Base-by-base conservation (phyloP, 2,113 vertebrate species). In the Mesembrinibis cayennensis region DNA sequence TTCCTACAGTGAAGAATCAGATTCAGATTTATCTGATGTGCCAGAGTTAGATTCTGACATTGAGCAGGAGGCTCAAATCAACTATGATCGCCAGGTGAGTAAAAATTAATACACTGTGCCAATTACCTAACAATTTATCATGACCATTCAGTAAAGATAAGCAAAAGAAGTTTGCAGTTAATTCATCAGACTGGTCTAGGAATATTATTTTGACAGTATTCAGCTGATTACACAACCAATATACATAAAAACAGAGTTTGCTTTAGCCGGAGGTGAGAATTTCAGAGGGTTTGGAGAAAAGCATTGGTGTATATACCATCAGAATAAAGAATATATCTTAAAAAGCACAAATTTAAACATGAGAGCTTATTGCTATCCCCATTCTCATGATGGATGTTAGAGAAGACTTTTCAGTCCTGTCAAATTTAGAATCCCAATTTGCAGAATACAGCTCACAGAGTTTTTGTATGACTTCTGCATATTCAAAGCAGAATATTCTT, bases 11-110 rank as follows among this genome's bases (percentile, higher is more conserved):
- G 99, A 99, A 53, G 99, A 99, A 96, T 99, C 99, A 0, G 99
- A 99, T 97, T 99, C 99, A 0, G 99, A 99, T 82, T 97, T 99
- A 79, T 99, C 99, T 0, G 99, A 99, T 7, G 99, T 99, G 92
- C 99, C 99, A 2, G 99, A 99, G 76, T 89, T 99, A 87, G 99
- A 99, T 96, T 99, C 99, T 5, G 99, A 99, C 97, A 99, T 99
- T n/a, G 99, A 99, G 88, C 99, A 99, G 95, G 99, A 99, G 98
- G 98, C 99, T 93, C 99, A 99, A 97, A 99, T 99, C 96, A 99
- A 98, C 98, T 99, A 99, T 20, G 99, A 99, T 82, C 99, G 99
- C 26, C 99, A 99, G 99, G 99, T 99, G 85, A 97, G 98, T 96
- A 71, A 52, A 73, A 62, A 50, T 27, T 25, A 49, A 45, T 34